Conservation (phyloP, 2,888 invertebrate species). For the Dioctria rufipes region DNA sequence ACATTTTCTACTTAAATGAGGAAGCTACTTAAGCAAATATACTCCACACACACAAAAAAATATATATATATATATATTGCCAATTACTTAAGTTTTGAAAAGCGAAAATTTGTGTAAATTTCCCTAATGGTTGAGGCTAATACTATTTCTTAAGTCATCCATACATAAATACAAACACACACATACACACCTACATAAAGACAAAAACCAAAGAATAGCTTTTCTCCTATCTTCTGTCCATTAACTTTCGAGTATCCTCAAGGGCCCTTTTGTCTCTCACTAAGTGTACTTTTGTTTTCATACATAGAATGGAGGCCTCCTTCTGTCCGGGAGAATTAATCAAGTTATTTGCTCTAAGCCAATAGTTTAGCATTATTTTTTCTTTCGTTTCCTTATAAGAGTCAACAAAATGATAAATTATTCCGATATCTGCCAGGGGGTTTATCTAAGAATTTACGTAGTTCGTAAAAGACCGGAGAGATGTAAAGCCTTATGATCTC, state of each 20-base stretch:
- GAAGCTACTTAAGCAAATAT: too few species aligned
- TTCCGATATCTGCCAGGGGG: slow-evolving; percentile 26
- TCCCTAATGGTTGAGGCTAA: too few species aligned
- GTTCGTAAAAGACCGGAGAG: not conserved
- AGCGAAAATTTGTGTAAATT: too few species aligned
- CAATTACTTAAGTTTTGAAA: too few species aligned
- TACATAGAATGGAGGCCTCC: too few species aligned
- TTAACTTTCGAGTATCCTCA: slow-evolving; percentile 32
- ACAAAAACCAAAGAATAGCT: too few species aligned
- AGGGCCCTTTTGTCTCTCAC: slow-evolving; percentile 30
- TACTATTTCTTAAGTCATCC: too few species aligned
- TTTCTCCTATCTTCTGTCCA: slow-evolving; percentile 32
- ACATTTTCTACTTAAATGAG: too few species aligned
- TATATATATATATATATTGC: too few species aligned
- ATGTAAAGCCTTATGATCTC: slow-evolving; percentile 24
- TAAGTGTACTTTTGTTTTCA: slow-evolving; percentile 41
- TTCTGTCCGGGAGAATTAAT: slow-evolving; percentile 42
- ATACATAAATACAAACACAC: too few species aligned
- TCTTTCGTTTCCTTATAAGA: slow-evolving; percentile 4
- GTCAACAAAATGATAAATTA: slow-evolving; percentile 49
- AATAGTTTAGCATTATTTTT: slow-evolving; percentile 37
- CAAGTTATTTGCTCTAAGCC: slow-evolving; percentile 48
- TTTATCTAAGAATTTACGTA: slow-evolving; percentile 39
- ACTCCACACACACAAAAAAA: too few species aligned
- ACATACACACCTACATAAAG: too few species aligned